Evolutionary conservation across 1,140 invertebrate species (phyloP).

Genomic region (Eupristina koningsbergeri): DNA sequence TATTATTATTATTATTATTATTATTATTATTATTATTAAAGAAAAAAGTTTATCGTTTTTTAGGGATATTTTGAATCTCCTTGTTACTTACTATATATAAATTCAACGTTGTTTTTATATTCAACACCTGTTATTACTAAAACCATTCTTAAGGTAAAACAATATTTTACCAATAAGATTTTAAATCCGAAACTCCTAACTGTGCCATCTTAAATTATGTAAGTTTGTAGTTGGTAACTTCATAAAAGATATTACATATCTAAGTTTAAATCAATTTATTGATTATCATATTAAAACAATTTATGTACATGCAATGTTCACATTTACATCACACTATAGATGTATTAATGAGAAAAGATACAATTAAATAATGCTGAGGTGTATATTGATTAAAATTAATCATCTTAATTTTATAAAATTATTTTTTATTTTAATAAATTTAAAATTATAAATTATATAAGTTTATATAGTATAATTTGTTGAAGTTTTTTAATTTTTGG

Average conservation of each 20-base stretch:
- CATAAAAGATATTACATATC: no score
- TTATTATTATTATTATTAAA: no score
- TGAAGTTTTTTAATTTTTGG: neutral
- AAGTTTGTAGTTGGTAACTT: neutral
- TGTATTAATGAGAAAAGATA: no score
- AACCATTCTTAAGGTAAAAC: neutral
- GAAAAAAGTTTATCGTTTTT: neutral
- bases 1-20: no score
- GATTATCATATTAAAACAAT: no score
- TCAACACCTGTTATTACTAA: neutral
- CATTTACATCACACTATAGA: no score
- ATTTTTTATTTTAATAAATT: neutral
- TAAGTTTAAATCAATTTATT: no score
- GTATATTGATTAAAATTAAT: no score
- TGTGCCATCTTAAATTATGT: neutral
- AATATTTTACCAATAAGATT: neutral
- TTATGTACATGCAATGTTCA: no score
- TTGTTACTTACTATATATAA: neutral
- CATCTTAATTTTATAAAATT: neutral
- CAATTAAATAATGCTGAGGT: no score
- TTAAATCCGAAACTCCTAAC: neutral
- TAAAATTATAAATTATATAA: neutral
- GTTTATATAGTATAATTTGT: neutral
- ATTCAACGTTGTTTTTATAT: neutral
- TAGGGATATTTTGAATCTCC: neutral